Evolutionary conservation across 2,888 invertebrate species (phyloP), one percentile per base, ranked within the genome.

Genomic region (Tenodera sinensis): DNA sequence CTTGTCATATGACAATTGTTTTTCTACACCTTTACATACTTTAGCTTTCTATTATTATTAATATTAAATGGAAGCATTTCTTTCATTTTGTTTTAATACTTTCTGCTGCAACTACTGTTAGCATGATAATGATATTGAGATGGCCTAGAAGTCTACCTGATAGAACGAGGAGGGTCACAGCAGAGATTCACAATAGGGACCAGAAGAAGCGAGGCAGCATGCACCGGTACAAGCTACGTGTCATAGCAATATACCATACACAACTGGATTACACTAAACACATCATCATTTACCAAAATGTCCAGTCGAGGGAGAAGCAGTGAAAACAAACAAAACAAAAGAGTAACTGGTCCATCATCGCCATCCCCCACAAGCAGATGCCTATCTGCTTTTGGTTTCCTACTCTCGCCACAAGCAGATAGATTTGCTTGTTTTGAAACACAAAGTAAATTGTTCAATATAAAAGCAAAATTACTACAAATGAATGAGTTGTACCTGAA

Each of bases 241-340:
- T 87, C 87, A 87, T 28, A 90, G 84, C 88, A 90, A 54, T 42
- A 90, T 90, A 83, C 90, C 88, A 54, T 89, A 89, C 86, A 90
- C 86, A 89, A 88, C 90, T 83, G 90, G 90, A 83, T 89, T 89
- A 89, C 87, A 90, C 89, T 90, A 90, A 88, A 86, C 82, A 86
- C 85, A 87, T 84, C 89, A 89, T 90, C 86, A 90, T 90, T 90
- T 90, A 90, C 90, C 90, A 90, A 88, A 90, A 90, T 87, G 85
- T 90, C 90, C 90, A 89, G 88, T 85, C 30, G 89, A 89, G 42
- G 87, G 81, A 71, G 86, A 89, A 89, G 87, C 87, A 87, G 86
- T 84, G 87, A 84, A 90, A 90, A 85, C 86, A 87, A 90, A 84
- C 87, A 87, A 88, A 83, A 89, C 88, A 89, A 87, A 89, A 87